Conservation (phyloP, 2,113 vertebrate species). For the Glaucomys volans region DNA sequence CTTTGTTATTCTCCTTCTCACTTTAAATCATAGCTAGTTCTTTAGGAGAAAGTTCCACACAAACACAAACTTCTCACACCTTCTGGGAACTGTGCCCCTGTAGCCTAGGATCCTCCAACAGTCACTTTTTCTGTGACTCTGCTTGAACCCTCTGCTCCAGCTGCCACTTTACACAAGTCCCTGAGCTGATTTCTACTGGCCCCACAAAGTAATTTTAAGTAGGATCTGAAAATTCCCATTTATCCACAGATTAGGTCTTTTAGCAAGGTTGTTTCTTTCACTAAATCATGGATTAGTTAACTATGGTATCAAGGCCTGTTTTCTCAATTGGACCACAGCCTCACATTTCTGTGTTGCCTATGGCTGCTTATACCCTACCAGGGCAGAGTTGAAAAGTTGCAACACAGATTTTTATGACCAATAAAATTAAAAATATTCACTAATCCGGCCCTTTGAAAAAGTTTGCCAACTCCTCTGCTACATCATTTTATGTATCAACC, state of each 20-base stretch:
- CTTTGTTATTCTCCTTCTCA: background rate
- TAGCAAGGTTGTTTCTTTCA: background rate
- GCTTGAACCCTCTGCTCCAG: too few species aligned
- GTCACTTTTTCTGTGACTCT: background rate
- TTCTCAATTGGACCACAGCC: background rate
- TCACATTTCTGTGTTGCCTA: background rate
- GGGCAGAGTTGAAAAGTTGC: background rate
- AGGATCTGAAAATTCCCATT: background rate
- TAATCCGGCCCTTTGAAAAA: background rate
- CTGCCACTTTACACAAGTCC: background rate
- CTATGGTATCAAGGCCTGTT: background rate
- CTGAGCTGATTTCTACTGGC: background rate
- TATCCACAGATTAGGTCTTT: background rate
- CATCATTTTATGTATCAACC: background rate
- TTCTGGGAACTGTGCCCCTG: background rate
- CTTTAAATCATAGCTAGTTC: background rate
- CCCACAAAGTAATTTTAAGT: background rate
- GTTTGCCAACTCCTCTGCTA: background rate
- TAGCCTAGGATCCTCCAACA: background rate
- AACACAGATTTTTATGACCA: background rate
- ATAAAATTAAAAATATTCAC: background rate
- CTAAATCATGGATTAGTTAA: background rate
- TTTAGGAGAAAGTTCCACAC: background rate
- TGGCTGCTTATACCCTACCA: background rate
- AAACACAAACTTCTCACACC: background rate